Conservation (phyloP, 2,888 invertebrate species). For the Germaria angustata region DNA sequence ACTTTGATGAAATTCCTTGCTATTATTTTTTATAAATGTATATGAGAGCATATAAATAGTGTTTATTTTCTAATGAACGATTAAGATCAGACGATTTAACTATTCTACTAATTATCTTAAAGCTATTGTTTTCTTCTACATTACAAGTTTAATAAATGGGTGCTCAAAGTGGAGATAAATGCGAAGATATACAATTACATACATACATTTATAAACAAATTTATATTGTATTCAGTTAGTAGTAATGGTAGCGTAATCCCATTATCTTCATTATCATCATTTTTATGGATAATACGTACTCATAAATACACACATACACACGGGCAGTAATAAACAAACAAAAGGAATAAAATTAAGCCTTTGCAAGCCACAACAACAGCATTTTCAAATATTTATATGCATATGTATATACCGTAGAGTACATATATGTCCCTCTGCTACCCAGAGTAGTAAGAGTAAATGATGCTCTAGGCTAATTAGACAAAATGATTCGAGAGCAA, state of each 20-base stretch:
- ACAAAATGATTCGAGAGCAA: constrained; percentile 67
- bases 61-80: too few relatives aligned
- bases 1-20: too few relatives aligned
- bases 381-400: too few relatives aligned
- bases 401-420: too few relatives aligned
- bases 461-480: constrained; percentile 66
- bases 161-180: not conserved
- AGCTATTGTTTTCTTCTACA: not conserved
- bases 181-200: not conserved
- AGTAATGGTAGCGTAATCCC: constrained; percentile 51
- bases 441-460: constrained; percentile 50
- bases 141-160: not conserved
- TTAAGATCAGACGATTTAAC: too few relatives aligned
- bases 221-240: constrained; percentile 24
- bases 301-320: not conserved
- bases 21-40: too few relatives aligned
- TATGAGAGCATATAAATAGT: too few relatives aligned
- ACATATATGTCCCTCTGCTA: too few relatives aligned
- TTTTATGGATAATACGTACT: constrained; percentile 42
- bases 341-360: constrained; percentile 12
- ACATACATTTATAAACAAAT: not conserved
- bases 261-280: constrained; percentile 50
- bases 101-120: too few relatives aligned
- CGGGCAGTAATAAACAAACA: not conserved
- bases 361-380: constrained; percentile 13